Evolutionary conservation across 2,888 invertebrate species (phyloP).

Genomic region (Erebia epiphron): DNA sequence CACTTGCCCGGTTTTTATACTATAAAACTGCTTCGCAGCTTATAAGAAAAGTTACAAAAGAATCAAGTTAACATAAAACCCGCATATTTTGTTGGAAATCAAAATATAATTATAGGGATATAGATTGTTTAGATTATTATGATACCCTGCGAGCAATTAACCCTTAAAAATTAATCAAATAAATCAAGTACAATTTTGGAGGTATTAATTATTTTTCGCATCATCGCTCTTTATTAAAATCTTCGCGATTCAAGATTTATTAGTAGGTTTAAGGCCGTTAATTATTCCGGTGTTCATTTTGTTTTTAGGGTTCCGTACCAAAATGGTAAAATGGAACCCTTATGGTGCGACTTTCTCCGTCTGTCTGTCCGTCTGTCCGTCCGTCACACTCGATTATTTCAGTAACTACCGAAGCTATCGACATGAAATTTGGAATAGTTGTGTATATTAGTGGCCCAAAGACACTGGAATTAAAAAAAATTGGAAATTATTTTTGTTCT

Average conservation of each 20-base stretch:
- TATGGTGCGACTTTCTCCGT: no score
- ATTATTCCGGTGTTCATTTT: not conserved
- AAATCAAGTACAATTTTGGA: conserved; percentile 8
- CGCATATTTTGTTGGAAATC: not conserved
- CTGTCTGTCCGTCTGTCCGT: no score
- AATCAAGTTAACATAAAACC: not conserved
- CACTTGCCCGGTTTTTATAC: no score
- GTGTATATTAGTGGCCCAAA: no score
- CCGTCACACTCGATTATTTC: no score
- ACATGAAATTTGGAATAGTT: no score
- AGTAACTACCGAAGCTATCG: no score
- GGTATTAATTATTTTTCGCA: conserved; percentile 5
- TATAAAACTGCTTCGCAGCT: not conserved
- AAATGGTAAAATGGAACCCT: no score
- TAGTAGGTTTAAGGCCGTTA: conserved; percentile 6
- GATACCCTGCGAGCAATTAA: not conserved
- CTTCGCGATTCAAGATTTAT: conserved; percentile 13
- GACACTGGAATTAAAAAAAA: no score
- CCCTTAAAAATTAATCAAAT: not conserved
- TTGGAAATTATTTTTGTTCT: no score
- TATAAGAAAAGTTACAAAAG: not conserved
- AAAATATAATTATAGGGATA: conserved; percentile 4
- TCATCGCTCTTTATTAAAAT: conserved; percentile 5
- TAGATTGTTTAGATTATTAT: not conserved
- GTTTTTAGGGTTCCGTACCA: no score